Base-by-base conservation (phyloP, 2,797 vertebrate species). In the Pogonophryne albipinna region DNA sequence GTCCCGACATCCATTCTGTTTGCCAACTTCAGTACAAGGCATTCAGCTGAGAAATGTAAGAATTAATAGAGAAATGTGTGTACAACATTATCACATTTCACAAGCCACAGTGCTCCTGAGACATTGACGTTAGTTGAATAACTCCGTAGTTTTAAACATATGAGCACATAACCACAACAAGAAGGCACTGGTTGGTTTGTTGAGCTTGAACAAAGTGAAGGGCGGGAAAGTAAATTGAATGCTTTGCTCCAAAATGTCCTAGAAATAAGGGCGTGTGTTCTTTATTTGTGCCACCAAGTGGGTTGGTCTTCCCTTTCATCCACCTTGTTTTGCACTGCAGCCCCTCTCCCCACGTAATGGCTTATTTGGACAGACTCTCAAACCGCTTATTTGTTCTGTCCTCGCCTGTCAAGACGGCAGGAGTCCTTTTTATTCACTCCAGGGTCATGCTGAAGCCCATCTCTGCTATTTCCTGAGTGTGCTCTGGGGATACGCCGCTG, bases 261-360 rank as follows among this genome's bases (percentile, higher is more conserved):
- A 23, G 79, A 87, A 85, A 79, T 68, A 65, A 76, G 20, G 41
- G n/a, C 11, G 66, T 69, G 71, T 82, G 57, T 49, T 6, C 47
- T 23, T 34, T 66, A 57, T 73, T 77, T 69, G 52, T 71, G 47
- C 59, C 85, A 80, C 84, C 55, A 42, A 82, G 64, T 75, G 47
- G 70, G 61, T 66, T 69, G 38, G 7, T 27, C 8, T 76, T 68
- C 44, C 31, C 85, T 83, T 83, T 90, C 73, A 83, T 90, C 70
- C 19, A 11, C 45, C 68, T 70, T 6, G n/a, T 74, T 67, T 72
- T 69, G 69, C 19, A 38, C 20, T 58, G 5, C 44, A 62, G 59
- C 16, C 71, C 70, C 64, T 27, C 59, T 84, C 75, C 67, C 66
- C 62, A 34, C 3, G 76, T 70, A 86, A 86, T 81, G 20, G 71